Percentiles rank a stretch among this genome's conserved stretches.
Conservation (phyloP, 2,797 vertebrate species). For the Anguilla pacifica region DNA sequence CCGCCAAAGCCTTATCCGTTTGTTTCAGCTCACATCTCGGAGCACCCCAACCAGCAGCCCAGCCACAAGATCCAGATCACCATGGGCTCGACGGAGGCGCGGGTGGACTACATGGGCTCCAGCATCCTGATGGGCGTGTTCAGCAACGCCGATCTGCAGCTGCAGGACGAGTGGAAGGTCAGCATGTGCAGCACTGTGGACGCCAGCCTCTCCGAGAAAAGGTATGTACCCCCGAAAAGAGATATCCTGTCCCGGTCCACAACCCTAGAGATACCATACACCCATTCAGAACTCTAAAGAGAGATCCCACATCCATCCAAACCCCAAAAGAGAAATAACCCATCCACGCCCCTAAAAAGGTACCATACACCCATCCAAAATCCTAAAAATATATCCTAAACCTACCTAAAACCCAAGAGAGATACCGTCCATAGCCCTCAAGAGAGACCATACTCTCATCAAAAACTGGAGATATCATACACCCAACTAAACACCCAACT, state of each 20-base stretch:
- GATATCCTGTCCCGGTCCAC: background rate
- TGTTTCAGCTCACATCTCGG: slow-evolving; percentile 90
- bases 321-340: background rate
- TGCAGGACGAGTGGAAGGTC: slow-evolving; percentile 98
- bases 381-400: no score
- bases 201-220: slow-evolving; percentile 91
- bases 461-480: no score
- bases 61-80: slow-evolving; percentile 98
- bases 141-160: slow-evolving; percentile 94
- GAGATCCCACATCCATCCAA: background rate
- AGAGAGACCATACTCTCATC: no score
- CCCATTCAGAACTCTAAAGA: background rate
- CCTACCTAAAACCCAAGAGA: no score
- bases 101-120: slow-evolving; percentile 98
- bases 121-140: slow-evolving; percentile 99
- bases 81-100: slow-evolving; percentile 96
- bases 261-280: background rate
- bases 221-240: slow-evolving; percentile 66
- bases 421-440: background rate
- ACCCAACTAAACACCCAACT: no score
- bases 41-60: slow-evolving; percentile 97
- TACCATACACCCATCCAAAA: no score
- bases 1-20: background rate
- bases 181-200: slow-evolving; percentile 85
- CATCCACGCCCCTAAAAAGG: no score